Base-by-base conservation (phyloP, 2,113 vertebrate genomes). In the Lophius piscatorius region DNA sequence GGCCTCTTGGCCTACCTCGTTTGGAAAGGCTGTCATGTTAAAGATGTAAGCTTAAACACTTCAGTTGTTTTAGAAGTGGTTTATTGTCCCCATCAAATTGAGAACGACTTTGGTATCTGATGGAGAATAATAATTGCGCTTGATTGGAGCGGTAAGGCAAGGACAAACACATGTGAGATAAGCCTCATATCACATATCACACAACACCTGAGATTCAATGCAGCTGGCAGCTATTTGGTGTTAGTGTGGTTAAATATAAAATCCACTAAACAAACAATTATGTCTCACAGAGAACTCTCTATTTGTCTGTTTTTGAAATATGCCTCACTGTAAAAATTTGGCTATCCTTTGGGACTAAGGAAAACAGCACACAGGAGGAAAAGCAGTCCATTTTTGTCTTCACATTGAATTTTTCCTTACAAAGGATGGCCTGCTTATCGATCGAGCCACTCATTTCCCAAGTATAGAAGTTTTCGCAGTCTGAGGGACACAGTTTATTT, bases 401-500 rank as follows among this genome's bases (percentile, higher is more conserved):
- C 51, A n/a, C 66, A 74, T 70, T 67, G 75, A 80, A 76, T 71
- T 76, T 74, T 64, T 76, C 54, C 20, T 8, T 24, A 69, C 80
- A 69, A 70, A 84, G 84, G 66, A 60, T 58, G 50, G 60, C 69
- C 64, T 23, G 46, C 76, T 74, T 87, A 92, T 92, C 69, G 89
- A 92, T 87, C 41, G 47, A 68, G 45, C 63, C 50, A 63, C 75
- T 78, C 79, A 72, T 88, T 89, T 86, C 79, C 75, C 52, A 73
- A 76, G 80, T 88, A 86, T 89, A 81, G 71, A 87, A 82, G 74
- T 84, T 80, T 74, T 71, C 52, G 76, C 70, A 48, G 70, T 85
- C 76, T 76, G 65, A 81, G 56, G 80, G 80, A 74, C 76, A 63
- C 77, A 77, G 82, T 90, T 85, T 88, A 83, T 89, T 91, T 88